Base-by-base conservation (phyloP, 2,113 vertebrate species). In the Upupa epops region DNA sequence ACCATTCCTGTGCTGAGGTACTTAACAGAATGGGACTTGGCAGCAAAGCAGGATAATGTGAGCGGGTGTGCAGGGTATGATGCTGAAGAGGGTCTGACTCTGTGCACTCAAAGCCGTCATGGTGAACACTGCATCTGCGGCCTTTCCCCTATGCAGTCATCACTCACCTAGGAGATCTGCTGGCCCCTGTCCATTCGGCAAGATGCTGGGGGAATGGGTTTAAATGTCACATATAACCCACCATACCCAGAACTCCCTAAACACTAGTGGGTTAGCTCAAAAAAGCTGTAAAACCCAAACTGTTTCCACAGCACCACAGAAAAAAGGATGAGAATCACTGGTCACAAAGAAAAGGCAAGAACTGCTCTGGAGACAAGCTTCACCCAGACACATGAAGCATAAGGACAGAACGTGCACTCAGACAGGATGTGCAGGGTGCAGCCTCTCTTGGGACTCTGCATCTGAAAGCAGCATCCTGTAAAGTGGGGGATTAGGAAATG, bases 1-100 rank as follows among this genome's bases (percentile, higher is more conserved):
- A 46, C 82, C 51, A 46, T 80, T 86, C 55, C 60, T 8, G 2
- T 24, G 17, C 70, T 42, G 79, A 91, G 81, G 68, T 83, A 87
- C 93, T 87, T 59, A 89, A 72, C 32, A 1, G 6, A 88, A 68
- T 26, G 70, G 69, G 86, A 91, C 92, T 95, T 94, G 94, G 82
- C 40, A 89, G 83, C 42, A 88, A 93, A 79, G 58, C 52, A 83
- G 86, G 69, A 88, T 88, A 71, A 89, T 68, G 56, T 71, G 70
- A 68, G 63, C 56, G 56, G 65, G 46, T 26, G 59, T 28, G 28
- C 29, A 92, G 77, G 58, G 91, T 45, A 54, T 59, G 90, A 72
- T 1, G 5, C 51, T 42, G 51, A 71, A 80, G 61, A 94, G 74
- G 29, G 31, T 85, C 89, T 51, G 11, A 5, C 56, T 42, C 11